These are phyloP conservation scores for Pyrocoelia pectoralis DNA, from an alignment of 2,888 invertebrate genomes.

Conservation along the genomic window DNA sequence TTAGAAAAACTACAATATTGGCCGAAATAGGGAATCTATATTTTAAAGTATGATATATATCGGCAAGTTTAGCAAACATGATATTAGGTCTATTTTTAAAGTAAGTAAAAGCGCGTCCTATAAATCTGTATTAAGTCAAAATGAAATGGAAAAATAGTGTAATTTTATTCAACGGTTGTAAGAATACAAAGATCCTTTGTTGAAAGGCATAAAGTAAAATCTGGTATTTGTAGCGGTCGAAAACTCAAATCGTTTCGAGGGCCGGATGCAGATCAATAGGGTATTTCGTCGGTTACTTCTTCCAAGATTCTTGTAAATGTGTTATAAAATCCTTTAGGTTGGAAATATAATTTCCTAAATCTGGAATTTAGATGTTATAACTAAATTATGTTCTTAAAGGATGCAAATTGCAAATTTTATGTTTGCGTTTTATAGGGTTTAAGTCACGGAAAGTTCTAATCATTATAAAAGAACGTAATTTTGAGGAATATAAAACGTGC, in stretches of 20 bases:
- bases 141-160: not conserved
- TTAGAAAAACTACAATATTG: no score
- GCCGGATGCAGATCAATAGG: constrained; percentile 11
- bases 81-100: no score
- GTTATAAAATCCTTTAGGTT: not conserved
- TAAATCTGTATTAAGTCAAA: not conserved
- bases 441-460: not conserved
- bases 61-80: no score
- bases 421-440: not conserved
- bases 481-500: not conserved
- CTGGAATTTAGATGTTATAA: not conserved
- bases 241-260: constrained; percentile 6
- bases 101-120: no score
- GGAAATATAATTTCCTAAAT: constrained; percentile 1
- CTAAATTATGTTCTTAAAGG: not conserved
- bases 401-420: not conserved
- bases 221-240: not conserved
- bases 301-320: not conserved
- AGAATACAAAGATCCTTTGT: not conserved
- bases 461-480: not conserved
- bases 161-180: not conserved
- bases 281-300: constrained; percentile 5
- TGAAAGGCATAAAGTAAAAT: constrained; percentile 1
- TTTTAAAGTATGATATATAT: no score
- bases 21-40: no score